Evolutionary conservation across 2,888 invertebrate genomes (phyloP).

Genomic region (Sphaerophoria taeniata): DNA sequence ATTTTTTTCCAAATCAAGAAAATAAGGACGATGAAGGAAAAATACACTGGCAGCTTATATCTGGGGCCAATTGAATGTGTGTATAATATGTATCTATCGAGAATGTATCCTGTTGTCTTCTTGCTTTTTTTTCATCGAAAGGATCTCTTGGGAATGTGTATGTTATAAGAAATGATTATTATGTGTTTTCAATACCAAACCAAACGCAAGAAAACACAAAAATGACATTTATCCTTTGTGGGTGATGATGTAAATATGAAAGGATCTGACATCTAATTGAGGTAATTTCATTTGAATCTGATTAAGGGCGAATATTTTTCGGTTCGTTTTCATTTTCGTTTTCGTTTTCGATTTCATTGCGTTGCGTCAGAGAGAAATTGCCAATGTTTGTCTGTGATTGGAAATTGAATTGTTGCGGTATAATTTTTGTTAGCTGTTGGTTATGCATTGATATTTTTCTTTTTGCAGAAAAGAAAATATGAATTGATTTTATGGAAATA

Average conservation of each 20-base stretch:
- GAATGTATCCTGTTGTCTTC: not conserved
- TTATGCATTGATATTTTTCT: not conserved
- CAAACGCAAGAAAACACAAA: not conserved
- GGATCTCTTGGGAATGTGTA: not conserved
- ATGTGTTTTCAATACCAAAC: slow-evolving; percentile 39
- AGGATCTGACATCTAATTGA: slow-evolving; percentile 68
- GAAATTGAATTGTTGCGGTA: slow-evolving; percentile 21
- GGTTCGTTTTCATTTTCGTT: not conserved
- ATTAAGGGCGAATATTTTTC: slow-evolving; percentile 35
- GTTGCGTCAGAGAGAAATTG: slow-evolving; percentile 43
- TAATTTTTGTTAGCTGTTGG: not conserved
- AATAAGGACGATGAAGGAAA: not conserved
- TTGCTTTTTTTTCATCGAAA: not conserved
- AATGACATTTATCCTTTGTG: slow-evolving; percentile 50
- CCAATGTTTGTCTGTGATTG: slow-evolving; percentile 39
- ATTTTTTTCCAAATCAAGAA: not conserved
- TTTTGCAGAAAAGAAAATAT: slow-evolving; percentile 18
- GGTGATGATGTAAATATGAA: slow-evolving; percentile 52
- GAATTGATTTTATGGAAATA: slow-evolving; percentile 47
- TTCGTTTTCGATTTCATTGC: not conserved
- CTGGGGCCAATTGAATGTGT: not conserved
- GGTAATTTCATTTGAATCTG: slow-evolving; percentile 67
- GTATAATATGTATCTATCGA: not conserved
- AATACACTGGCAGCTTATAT: not conserved
- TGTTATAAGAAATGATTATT: slow-evolving; percentile 32